phyloP scores from a whole-genome alignment of 2,113 vertebrate genomes.

The Nothoprocta perdicaria region DNA sequence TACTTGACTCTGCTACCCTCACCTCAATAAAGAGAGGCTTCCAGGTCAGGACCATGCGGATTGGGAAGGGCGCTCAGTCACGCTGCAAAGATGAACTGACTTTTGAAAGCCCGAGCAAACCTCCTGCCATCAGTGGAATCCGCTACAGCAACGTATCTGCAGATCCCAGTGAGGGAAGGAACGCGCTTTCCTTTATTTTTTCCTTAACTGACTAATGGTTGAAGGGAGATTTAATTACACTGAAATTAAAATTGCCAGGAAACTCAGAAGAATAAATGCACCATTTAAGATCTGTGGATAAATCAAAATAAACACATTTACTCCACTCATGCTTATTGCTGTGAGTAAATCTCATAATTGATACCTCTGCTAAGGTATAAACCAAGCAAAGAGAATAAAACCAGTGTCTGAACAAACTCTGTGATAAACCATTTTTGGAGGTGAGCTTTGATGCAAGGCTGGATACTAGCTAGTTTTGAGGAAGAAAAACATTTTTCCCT shows the following conservation, averaged over 20 bases:
- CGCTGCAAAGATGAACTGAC: conserved; percentile 30
- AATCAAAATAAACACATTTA: background rate
- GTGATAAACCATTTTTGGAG: background rate
- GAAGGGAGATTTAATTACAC: background rate
- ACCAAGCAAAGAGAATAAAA: background rate
- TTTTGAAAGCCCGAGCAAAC: background rate
- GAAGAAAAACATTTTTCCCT: background rate
- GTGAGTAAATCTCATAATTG: background rate
- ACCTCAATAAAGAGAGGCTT: background rate
- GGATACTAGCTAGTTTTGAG: background rate
- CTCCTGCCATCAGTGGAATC: conserved; percentile 46
- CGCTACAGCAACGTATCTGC: background rate
- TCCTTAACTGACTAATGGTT: background rate
- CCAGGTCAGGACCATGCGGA: background rate
- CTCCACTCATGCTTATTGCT: background rate
- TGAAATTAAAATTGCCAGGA: background rate
- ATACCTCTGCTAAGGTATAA: background rate
- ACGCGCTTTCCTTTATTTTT: background rate
- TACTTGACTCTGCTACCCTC: background rate
- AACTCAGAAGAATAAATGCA: background rate
- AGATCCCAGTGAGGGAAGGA: conserved; percentile 6
- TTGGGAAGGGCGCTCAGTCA: conserved; percentile 23
- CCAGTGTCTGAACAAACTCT: background rate
- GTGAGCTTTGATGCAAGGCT: background rate
- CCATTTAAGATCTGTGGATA: background rate